Conservation (phyloP, 2,113 vertebrate species). For the Nyctereutes procyonoides region DNA sequence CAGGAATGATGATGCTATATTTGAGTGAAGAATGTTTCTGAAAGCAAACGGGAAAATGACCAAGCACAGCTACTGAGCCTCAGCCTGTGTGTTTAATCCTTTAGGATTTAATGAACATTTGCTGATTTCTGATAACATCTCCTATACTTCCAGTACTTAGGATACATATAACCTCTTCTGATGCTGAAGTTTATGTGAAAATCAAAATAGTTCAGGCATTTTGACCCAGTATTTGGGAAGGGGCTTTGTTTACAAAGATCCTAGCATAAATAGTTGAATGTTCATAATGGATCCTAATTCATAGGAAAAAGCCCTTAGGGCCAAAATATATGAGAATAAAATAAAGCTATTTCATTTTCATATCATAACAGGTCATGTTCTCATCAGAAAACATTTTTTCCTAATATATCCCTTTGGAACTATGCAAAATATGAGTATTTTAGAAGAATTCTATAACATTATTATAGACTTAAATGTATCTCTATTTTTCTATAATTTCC, state of each 20-base stretch:
- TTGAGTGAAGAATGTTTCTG: conserved; percentile 55
- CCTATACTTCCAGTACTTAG: neutral
- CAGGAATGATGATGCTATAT: conserved; percentile 66
- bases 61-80: conserved; percentile 16
- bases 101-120: conserved; percentile 32
- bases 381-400: conserved; percentile 23
- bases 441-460: neutral
- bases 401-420: neutral
- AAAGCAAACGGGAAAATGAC: conserved; percentile 66
- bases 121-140: conserved; percentile 48
- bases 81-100: conserved; percentile 4
- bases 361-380: neutral
- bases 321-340: conserved; percentile 33
- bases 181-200: neutral
- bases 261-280: neutral
- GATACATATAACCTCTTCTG: neutral
- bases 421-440: neutral
- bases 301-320: neutral
- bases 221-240: neutral
- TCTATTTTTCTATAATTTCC: neutral
- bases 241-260: neutral
- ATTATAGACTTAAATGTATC: neutral
- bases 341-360: conserved; percentile 17
- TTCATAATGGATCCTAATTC: neutral
- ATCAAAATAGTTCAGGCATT: neutral